phyloP scores from a whole-genome alignment of 2,113 vertebrate genomes.

The Ciconia boyciana region DNA sequence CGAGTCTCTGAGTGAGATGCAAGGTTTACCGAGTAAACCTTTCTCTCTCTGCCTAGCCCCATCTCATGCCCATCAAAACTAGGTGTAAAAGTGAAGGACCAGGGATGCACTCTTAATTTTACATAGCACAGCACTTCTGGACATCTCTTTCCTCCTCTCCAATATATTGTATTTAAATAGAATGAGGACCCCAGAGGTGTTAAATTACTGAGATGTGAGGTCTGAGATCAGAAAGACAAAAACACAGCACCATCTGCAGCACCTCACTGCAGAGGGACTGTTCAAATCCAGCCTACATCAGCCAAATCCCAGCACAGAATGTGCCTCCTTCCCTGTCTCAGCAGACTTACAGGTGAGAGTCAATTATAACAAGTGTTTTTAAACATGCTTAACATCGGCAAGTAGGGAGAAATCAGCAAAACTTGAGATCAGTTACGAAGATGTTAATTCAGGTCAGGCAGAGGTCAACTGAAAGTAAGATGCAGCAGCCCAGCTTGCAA shows the following conservation, averaged over 20 bases:
- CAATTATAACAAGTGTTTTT: not conserved
- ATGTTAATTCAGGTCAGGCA: not conserved
- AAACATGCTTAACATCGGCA: not conserved
- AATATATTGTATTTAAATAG: not conserved
- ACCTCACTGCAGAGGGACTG: not conserved
- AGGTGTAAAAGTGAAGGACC: rapidly evolving
- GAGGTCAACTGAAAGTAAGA: not conserved
- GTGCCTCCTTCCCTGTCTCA: not conserved
- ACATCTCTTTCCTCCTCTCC: not conserved
- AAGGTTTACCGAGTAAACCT: not conserved
- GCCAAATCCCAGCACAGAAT: not conserved
- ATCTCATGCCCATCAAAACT: rapidly evolving
- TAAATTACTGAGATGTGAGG: not conserved
- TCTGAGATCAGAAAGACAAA: not conserved
- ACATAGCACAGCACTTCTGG: not conserved
- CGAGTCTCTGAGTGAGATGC: rapidly evolving
- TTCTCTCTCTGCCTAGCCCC: not conserved
- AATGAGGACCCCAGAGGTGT: not conserved
- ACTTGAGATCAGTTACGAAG: not conserved
- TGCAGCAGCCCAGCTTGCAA: not conserved
- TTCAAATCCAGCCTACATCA: not conserved
- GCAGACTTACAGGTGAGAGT: not conserved
- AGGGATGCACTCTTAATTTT: not conserved
- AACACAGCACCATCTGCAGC: not conserved
- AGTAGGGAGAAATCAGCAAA: not conserved